Evolutionary conservation across 2,888 invertebrate species (phyloP), one percentile per base, ranked within the genome.

Genomic region (Gonocerus acuteangulatus): DNA sequence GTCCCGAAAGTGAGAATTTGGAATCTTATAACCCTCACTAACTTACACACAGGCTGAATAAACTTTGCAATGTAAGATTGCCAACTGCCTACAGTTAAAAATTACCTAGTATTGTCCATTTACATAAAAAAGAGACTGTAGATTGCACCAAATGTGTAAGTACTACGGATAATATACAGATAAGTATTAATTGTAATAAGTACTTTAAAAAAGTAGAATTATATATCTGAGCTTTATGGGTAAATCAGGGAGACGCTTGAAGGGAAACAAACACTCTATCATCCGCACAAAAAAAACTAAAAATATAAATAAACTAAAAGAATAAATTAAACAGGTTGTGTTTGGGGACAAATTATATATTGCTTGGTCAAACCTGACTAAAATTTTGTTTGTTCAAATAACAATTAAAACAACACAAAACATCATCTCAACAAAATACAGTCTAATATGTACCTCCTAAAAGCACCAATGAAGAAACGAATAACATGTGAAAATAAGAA

Each of bases 91-190:
- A 57, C 47, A 57, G 57, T 57, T 44, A 47, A 45, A 54, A 57
- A 57, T 57, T 57, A 57, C 47, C 57, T 57, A 57, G 57, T 57
- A 57, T 57, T 57, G 57, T 57, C 57, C 57, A 57, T 57, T 47
- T 57, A 47, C 45, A 57, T 57, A 57, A 47, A 42, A 57, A 44
- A 57, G 54, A 57, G 32, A 32, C 57, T 57, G 57, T 57, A 57
- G 57, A 47, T 47, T 57, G 57, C 34, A 57, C 57, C 57, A 45
- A 45, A 54, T 57, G 57, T 57, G 57, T 57, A 57, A 57, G 57
- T 57, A 39, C 54, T 54, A 54, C 54, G 34, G 54, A 54, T 54
- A 54, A 23, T 54, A 42, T 54, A 54, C 54, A 54, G 54, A 42
- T 42, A 42, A 39, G 22, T 39, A 54, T 21, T 39, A 22, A 54